Evolutionary conservation across 2,113 vertebrate genomes (phyloP).

Genomic region (Peromyscus polionotus): DNA sequence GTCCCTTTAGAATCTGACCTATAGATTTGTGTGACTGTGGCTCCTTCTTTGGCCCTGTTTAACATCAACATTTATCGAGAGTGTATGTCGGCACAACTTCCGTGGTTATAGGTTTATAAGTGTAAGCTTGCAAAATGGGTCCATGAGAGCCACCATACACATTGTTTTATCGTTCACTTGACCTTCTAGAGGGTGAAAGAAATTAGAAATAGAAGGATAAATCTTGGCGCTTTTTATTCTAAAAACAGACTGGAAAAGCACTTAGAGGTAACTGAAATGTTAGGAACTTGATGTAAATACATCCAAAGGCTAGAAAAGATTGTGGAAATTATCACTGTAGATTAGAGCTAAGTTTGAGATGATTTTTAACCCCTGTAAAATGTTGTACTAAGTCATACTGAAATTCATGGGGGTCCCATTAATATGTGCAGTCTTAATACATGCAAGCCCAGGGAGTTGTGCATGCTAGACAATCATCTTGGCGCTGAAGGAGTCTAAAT

Average conservation of each 20-base stretch:
- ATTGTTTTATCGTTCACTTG: background rate
- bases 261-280: background rate
- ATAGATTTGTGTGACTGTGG: background rate
- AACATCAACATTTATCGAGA: background rate
- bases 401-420: background rate
- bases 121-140: background rate
- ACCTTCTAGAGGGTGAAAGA: background rate
- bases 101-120: background rate
- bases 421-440: background rate
- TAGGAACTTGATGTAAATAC: background rate
- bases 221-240: background rate
- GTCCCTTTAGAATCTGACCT: background rate
- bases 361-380: background rate
- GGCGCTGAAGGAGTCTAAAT: background rate
- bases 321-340: background rate
- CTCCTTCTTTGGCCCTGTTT: background rate
- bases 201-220: background rate
- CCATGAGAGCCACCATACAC: too few relatives aligned
- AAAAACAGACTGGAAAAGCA: background rate
- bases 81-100: background rate
- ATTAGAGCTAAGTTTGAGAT: background rate
- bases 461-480: background rate
- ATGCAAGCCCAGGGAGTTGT: background rate
- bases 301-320: background rate
- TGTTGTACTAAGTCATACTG: background rate